phyloP scores from a whole-genome alignment of 2,797 vertebrate genomes.

The Smutsia temminckii region DNA sequence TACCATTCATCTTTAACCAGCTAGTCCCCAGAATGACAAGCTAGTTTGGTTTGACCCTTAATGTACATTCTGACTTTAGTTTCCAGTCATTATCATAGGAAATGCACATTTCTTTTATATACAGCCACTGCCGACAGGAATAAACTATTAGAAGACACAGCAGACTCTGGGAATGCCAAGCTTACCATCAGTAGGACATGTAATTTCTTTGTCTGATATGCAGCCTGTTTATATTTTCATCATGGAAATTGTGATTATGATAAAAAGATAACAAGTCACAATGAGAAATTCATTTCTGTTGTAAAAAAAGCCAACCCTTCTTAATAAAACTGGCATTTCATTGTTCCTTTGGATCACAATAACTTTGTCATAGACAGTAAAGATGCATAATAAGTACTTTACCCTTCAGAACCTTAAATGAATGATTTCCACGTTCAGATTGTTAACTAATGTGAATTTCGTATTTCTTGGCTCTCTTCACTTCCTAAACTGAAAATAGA shows the following conservation, averaged over 20 bases:
- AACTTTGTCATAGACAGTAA: conserved; percentile 12
- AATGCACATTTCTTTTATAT: neutral
- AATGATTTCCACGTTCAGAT: neutral
- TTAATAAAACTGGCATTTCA: neutral
- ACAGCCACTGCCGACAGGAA: neutral
- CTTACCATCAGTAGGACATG: neutral
- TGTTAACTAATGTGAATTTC: conserved; percentile 5
- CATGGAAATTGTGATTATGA: conserved; percentile 27
- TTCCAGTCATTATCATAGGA: conserved; percentile 21
- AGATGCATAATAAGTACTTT: neutral
- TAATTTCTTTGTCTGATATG: neutral
- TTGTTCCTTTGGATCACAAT: neutral
- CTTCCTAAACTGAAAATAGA: conserved; percentile 9
- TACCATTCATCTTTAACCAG: neutral
- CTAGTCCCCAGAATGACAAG: neutral
- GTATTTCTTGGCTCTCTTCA: neutral
- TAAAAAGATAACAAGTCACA: neutral
- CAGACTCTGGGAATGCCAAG: neutral
- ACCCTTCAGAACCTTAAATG: conserved; percentile 26
- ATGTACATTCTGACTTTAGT: conserved; percentile 45
- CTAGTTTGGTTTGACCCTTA: conserved; percentile 9
- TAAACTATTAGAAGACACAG: neutral
- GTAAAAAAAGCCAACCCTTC: neutral
- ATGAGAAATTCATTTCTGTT: neutral
- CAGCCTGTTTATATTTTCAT: neutral